Conservation (phyloP, 2,888 invertebrate genomes). For the Nezara viridula region DNA sequence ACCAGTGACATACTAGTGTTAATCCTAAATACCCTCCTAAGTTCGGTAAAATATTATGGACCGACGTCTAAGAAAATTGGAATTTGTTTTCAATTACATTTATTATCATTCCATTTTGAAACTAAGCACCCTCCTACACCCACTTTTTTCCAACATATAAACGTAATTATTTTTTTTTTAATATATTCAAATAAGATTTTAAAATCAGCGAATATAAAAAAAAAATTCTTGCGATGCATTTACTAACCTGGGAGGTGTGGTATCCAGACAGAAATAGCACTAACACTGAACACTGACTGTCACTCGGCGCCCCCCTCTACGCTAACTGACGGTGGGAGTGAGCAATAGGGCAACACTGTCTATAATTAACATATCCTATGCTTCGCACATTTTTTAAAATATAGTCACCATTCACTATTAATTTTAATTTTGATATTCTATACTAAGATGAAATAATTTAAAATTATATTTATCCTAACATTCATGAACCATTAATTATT, state of each 20-base stretch:
- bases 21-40: neutral
- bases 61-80: neutral
- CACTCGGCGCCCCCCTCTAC: neutral
- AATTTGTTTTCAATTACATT: neutral
- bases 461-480: no score
- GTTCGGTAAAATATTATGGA: neutral
- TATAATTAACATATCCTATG: neutral
- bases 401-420: neutral
- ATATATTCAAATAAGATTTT: neutral
- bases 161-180: neutral
- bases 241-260: neutral
- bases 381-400: neutral
- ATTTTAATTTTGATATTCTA: neutral
- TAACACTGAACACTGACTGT: conserved; percentile 12
- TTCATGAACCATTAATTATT: no score
- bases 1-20: neutral
- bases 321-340: conserved; percentile 26
- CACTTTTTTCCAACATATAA: neutral
- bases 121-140: neutral
- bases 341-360: conserved; percentile 17
- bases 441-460: no score
- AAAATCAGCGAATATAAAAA: neutral
- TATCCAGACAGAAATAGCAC: conserved; percentile 35
- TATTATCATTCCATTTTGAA: neutral
- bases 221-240: neutral